Evolutionary conservation across 2,888 invertebrate genomes (phyloP), one percentile per base, ranked within the genome.

Genomic region (Uloborus plumipes): DNA sequence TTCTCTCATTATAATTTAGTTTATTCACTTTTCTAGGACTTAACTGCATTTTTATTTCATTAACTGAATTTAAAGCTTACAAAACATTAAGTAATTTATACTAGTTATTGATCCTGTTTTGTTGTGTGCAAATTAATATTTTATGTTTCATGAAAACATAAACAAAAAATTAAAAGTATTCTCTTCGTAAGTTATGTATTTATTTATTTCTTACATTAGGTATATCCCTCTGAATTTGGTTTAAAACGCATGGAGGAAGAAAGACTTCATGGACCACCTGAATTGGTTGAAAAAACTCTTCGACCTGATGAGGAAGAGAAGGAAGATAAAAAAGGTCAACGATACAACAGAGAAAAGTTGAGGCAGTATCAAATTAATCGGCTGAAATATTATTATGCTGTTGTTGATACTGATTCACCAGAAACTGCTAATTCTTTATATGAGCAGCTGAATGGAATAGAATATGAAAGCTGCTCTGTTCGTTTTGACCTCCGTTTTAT

Each of bases 171-270:
- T n/a, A n/a, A n/a, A n/a, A n/a, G n/a, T n/a, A n/a, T n/a, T n/a
- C n/a, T n/a, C n/a, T n/a, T n/a, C n/a, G n/a, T n/a, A n/a, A 26
- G 4, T 26, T 26, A 2, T 26, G 2, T 26, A 26, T 2, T 26
- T 26, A 3, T 26, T 26, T 4, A n/a, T 26, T 26, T 26, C 4
- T 26, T 26, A 26, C 2, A 92, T 94, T 61, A 81, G 80, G 70
- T 99, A 85, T 99, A 97, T 90, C 95, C 96, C 14, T 99, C 99
- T 1, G 97, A 99, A 87, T 99, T 93, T 91, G 99, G 99, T 2
- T 90, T 94, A 86, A 90, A 95, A 88, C 92, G 97, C 87, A 93
- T 99, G 93, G 93, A 93, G 87, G 95, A 97, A 87, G 99, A 99
- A 89, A 96, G 96, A 88, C 87, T 93, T 0, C 92, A 93, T 86